A percentile compares a stretch with the other conserved stretches of the same genome.
Evolutionary conservation across 2,113 vertebrate species (phyloP).

Genomic region (Brachionichthys hirsutus): DNA sequence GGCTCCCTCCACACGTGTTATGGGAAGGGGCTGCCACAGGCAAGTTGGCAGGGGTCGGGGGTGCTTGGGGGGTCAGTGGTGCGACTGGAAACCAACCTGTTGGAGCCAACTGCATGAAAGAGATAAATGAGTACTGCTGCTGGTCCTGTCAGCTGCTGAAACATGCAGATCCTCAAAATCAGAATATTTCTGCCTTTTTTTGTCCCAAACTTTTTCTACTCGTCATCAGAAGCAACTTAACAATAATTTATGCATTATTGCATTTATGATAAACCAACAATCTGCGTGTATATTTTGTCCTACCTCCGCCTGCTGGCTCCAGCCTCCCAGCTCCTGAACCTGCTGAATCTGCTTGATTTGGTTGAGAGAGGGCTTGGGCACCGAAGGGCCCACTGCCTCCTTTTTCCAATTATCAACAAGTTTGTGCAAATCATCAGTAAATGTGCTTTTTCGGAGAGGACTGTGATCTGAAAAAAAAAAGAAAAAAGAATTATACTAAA

Average conservation of each 20-base stretch:
- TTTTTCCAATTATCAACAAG: slow-evolving; percentile 92
- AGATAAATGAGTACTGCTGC: slow-evolving; percentile 15
- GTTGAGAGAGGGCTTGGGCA: slow-evolving; percentile 87
- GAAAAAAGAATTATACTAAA: background rate
- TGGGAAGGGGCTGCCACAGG: slow-evolving; percentile 59
- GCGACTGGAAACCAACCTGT: slow-evolving; percentile 74
- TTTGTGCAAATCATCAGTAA: slow-evolving; percentile 91
- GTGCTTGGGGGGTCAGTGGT: slow-evolving; percentile 56
- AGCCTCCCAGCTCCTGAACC: slow-evolving; percentile 82
- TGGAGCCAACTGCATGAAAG: slow-evolving; percentile 56
- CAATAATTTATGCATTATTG: background rate
- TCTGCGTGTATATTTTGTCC: background rate
- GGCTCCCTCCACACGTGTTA: slow-evolving; percentile 60
- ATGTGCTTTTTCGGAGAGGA: slow-evolving; percentile 84
- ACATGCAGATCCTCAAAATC: background rate
- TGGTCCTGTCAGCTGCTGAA: background rate
- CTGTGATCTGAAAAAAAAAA: slow-evolving; percentile 66
- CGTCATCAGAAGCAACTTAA: background rate
- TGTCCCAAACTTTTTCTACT: background rate
- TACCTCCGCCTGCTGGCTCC: slow-evolving; percentile 84
- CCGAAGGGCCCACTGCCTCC: slow-evolving; percentile 77
- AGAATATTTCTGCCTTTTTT: background rate
- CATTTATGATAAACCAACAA: background rate
- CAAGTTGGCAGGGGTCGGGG: slow-evolving; percentile 50
- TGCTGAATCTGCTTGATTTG: slow-evolving; percentile 91